Evolutionary conservation across 2,888 invertebrate species (phyloP).

Genomic region (Ctenicera cuprea): DNA sequence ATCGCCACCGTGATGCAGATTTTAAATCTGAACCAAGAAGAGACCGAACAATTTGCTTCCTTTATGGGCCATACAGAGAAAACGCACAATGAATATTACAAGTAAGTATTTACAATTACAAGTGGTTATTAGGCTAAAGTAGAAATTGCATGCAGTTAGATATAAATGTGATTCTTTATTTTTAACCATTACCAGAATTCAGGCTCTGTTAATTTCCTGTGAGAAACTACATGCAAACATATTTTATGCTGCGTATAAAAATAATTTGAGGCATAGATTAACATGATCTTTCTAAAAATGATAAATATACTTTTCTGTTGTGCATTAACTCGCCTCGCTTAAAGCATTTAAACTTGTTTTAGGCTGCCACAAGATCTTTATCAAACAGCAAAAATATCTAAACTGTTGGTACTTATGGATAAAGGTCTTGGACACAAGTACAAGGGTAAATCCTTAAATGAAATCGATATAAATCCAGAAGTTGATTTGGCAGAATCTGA

Average conservation of each 20-base stretch:
- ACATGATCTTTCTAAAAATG: not conserved
- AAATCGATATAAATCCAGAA: constrained; percentile 25
- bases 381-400: constrained; percentile 29
- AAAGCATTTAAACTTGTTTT: too few species aligned
- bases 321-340: too few species aligned
- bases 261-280: not conserved
- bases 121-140: too few species aligned
- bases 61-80: constrained; percentile 41
- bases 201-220: too few species aligned
- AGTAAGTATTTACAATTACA: too few species aligned
- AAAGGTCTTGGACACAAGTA: constrained; percentile 9
- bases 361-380: constrained; percentile 27
- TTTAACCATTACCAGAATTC: not conserved
- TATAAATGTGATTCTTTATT: not conserved
- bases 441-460: constrained; percentile 26
- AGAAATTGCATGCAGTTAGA: not conserved
- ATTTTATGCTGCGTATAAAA: too few species aligned
- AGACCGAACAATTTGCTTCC: constrained; percentile 40
- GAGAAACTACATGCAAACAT: too few species aligned
- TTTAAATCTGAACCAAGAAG: constrained; percentile 36
- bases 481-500: constrained; percentile 1
- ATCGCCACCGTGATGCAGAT: constrained; percentile 30
- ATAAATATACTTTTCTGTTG: too few species aligned
- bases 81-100: constrained; percentile 30
- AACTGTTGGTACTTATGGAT: constrained; percentile 31